These are phyloP conservation scores for Leucophenga varia DNA, from an alignment of 1,140 invertebrate genomes.

Conservation along the genomic window DNA sequence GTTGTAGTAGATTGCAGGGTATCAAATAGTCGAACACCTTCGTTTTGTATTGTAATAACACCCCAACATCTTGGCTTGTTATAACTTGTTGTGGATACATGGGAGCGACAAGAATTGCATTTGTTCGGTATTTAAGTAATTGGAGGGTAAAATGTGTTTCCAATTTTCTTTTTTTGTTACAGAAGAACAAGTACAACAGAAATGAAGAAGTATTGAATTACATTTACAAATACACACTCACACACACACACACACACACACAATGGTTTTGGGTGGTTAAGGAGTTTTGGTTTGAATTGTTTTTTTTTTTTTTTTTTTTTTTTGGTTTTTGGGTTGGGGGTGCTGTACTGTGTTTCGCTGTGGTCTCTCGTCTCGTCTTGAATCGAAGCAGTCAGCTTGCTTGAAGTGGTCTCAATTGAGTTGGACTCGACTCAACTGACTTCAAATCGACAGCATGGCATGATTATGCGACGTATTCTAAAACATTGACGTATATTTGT, in stretches of 20 bases:
- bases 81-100: too few species aligned
- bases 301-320: too few species aligned
- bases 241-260: neutral
- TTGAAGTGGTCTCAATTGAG: too few species aligned
- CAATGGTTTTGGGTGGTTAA: neutral
- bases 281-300: constrained; percentile 31
- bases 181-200: constrained; percentile 4
- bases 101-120: too few species aligned
- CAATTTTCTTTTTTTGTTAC: constrained; percentile 44
- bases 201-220: constrained; percentile 52
- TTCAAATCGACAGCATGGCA: neutral
- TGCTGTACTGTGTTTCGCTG: neutral
- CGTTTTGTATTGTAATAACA: too few species aligned
- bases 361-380: too few species aligned
- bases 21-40: too few species aligned
- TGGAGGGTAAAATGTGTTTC: constrained; percentile 52
- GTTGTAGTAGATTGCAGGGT: too few species aligned
- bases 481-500: constrained; percentile 30
- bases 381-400: too few species aligned
- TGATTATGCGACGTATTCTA: neutral
- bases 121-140: constrained; percentile 39
- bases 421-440: constrained; percentile 14
- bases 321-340: constrained; percentile 29
- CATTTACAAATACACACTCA: constrained; percentile 28
- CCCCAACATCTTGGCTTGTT: too few species aligned